Conservation (phyloP, 2,113 vertebrate genomes). For the Sclerurus mexicanus region DNA sequence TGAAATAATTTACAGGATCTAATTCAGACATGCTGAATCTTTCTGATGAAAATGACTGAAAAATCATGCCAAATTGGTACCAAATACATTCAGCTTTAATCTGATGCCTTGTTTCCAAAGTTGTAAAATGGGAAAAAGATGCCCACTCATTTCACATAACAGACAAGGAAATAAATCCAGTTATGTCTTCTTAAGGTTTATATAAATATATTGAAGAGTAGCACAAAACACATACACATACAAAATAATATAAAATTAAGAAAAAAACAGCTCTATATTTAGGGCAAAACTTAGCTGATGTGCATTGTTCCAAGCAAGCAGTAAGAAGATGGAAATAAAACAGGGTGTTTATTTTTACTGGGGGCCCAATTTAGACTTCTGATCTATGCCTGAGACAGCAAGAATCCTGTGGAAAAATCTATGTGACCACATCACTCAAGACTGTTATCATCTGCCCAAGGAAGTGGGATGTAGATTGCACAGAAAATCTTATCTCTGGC, state of each 20-base stretch:
- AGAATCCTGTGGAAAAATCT: conserved; percentile 36
- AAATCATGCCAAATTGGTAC: not conserved
- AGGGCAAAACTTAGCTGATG: not conserved
- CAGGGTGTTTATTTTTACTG: not conserved
- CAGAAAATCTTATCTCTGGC: not conserved
- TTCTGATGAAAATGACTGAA: not conserved
- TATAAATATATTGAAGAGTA: not conserved
- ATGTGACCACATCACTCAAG: conserved; percentile 6
- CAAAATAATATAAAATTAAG: not conserved
- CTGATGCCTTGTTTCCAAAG: not conserved
- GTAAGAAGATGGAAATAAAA: not conserved
- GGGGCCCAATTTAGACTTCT: not conserved
- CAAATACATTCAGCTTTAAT: not conserved
- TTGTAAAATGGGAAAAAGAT: not conserved
- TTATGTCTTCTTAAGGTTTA: not conserved
- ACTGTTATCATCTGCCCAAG: not conserved
- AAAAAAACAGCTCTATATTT: not conserved
- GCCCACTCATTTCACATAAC: not conserved
- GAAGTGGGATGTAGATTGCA: not conserved
- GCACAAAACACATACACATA: not conserved
- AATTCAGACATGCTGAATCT: not conserved
- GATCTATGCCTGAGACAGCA: not conserved
- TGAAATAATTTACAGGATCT: not conserved
- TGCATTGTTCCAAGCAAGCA: not conserved
- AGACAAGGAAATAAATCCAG: not conserved